Percentiles rank a stretch among this genome's conserved stretches.
Conservation (phyloP, 2,113 vertebrate genomes). For the Poecile atricapillus region DNA sequence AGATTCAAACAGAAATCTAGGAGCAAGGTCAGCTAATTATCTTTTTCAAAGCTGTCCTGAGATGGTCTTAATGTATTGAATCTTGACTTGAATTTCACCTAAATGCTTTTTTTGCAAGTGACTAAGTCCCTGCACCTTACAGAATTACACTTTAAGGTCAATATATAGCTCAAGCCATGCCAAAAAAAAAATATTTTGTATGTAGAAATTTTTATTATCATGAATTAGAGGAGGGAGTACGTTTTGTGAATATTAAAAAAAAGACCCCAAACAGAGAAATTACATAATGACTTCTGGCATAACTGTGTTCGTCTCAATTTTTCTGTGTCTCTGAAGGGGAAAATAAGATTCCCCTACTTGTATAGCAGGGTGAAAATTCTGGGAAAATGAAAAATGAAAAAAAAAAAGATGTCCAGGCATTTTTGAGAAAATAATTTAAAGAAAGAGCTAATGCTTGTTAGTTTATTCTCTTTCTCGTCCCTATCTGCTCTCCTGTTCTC, state of each 20-base stretch:
- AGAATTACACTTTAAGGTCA: background rate
- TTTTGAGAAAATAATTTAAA: background rate
- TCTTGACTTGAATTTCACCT: background rate
- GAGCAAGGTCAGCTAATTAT: background rate
- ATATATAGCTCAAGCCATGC: background rate
- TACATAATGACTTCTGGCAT: background rate
- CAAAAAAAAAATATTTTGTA: background rate
- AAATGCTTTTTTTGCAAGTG: background rate
- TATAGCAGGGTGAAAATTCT: background rate
- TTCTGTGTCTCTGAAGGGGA: background rate
- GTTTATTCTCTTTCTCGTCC: background rate
- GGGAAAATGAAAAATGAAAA: background rate
- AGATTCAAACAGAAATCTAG: background rate
- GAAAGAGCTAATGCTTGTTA: background rate
- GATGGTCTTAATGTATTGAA: background rate
- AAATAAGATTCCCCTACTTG: background rate
- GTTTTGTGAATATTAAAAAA: background rate
- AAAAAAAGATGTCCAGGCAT: background rate
- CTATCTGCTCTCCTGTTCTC: background rate
- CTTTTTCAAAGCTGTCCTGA: background rate
- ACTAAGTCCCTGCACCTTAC: background rate
- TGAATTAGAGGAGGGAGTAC: background rate
- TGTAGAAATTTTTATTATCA: background rate
- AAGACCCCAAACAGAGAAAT: background rate
- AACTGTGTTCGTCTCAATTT: background rate